Evolutionary conservation across 64 coral and sea anemone genomes (phyloP).

Genomic region (Exaiptasia diaphana): DNA sequence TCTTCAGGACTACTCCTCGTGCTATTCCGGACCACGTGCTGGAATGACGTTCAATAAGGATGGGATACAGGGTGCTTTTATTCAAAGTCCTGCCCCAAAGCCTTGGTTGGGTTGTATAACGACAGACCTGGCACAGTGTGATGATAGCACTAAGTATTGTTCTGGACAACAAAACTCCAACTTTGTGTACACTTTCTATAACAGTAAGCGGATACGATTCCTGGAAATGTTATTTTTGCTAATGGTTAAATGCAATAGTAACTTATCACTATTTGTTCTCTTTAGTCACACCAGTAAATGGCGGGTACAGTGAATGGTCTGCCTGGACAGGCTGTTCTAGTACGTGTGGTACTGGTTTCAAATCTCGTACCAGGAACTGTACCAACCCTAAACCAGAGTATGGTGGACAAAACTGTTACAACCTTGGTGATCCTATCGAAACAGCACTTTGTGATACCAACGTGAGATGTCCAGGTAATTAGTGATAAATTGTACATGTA

Average conservation of each 20-base stretch:
- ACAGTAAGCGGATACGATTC: conserved; percentile 62
- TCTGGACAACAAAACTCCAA: conserved; percentile 92
- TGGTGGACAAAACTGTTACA: conserved; percentile 53
- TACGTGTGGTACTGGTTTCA: conserved; percentile 59
- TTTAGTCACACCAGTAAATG: conserved; percentile 56
- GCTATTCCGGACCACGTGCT: conserved; percentile 71
- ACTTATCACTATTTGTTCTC: neutral
- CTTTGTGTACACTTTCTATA: conserved; percentile 89
- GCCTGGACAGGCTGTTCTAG: conserved; percentile 58
- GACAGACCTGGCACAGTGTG: conserved; percentile 49
- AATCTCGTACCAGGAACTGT: conserved; percentile 63
- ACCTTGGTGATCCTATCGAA: conserved; percentile 59
- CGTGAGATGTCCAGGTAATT: conserved; percentile 6
- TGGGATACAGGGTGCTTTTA: conserved; percentile 78
- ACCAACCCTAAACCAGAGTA: conserved; percentile 68
- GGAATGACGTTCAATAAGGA: conserved; percentile 74
- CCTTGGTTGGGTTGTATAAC: conserved; percentile 92
- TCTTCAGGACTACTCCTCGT: conserved; percentile 85
- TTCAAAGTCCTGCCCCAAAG: conserved; percentile 59
- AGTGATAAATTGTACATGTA: no score
- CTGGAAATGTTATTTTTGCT: neutral
- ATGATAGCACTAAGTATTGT: conserved; percentile 48
- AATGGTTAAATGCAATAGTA: neutral
- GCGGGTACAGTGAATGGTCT: conserved; percentile 58
- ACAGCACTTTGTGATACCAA: conserved; percentile 48